phyloP scores from a whole-genome alignment of 2,113 vertebrate species.

The Lathamus discolor region DNA sequence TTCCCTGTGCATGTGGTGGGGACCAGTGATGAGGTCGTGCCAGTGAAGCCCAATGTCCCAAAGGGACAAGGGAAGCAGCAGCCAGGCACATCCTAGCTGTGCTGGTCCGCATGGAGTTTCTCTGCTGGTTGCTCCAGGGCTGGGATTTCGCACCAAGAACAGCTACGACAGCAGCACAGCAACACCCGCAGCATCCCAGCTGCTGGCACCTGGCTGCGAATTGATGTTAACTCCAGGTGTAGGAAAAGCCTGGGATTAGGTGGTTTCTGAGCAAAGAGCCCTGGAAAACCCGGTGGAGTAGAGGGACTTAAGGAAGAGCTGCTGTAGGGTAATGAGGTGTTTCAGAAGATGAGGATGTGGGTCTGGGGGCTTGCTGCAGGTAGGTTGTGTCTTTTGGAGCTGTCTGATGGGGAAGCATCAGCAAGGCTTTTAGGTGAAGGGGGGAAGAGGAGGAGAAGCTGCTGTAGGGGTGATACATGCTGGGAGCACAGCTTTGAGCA shows the following conservation, averaged over 20 bases:
- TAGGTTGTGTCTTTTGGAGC: neutral
- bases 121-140: neutral
- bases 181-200: neutral
- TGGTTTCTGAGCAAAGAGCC: neutral
- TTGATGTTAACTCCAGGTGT: neutral
- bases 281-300: neutral
- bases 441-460: neutral
- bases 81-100: accelerated
- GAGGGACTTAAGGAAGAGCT: neutral
- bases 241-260: neutral
- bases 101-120: accelerated
- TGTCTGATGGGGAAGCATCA: neutral
- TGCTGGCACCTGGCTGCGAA: neutral
- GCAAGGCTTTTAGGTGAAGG: neutral
- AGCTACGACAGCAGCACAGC: neutral
- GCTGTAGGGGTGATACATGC: accelerated
- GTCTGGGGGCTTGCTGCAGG: neutral
- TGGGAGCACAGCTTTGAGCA: accelerated
- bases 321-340: neutral
- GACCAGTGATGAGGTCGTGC: neutral
- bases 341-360: neutral
- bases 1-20: accelerated
- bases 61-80: neutral
- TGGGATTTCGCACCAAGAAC: neutral
- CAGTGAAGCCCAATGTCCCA: neutral